Conservation (phyloP, 2,113 vertebrate species). For the Salvelinus namaycush region DNA sequence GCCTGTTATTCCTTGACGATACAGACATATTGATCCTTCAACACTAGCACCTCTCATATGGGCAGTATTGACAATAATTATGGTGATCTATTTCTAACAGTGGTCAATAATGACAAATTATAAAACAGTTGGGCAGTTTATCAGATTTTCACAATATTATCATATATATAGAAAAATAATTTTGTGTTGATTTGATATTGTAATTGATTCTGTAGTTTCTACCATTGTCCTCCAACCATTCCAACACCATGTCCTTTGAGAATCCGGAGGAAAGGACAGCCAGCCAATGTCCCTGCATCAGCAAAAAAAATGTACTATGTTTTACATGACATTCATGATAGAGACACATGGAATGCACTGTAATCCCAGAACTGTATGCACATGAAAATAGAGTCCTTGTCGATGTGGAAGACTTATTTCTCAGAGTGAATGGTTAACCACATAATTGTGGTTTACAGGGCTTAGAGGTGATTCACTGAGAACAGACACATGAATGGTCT, state of each 20-base stretch:
- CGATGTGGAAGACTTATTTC: background rate
- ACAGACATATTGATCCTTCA: conserved; percentile 47
- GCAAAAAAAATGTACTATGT: background rate
- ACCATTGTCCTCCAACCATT: too few relatives aligned
- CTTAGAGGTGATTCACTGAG: background rate
- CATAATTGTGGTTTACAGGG: background rate
- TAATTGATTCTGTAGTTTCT: too few relatives aligned
- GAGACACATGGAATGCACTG: background rate
- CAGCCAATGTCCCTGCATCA: too few relatives aligned
- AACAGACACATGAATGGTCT: background rate
- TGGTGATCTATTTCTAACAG: background rate
- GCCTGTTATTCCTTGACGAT: conserved; percentile 43
- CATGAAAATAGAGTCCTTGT: background rate
- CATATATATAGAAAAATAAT: too few relatives aligned
- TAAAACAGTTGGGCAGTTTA: too few relatives aligned
- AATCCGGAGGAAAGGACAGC: too few relatives aligned
- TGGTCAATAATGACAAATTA: background rate
- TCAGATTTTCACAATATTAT: too few relatives aligned
- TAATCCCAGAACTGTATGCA: background rate
- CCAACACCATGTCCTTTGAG: too few relatives aligned
- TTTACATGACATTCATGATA: background rate
- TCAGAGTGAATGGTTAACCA: background rate
- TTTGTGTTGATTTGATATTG: too few relatives aligned
- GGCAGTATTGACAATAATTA: background rate
- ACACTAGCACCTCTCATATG: conserved; percentile 16